Evolutionary conservation across 1,140 invertebrate species (phyloP).

Genomic region (Neomicropteryx cornuta): DNA sequence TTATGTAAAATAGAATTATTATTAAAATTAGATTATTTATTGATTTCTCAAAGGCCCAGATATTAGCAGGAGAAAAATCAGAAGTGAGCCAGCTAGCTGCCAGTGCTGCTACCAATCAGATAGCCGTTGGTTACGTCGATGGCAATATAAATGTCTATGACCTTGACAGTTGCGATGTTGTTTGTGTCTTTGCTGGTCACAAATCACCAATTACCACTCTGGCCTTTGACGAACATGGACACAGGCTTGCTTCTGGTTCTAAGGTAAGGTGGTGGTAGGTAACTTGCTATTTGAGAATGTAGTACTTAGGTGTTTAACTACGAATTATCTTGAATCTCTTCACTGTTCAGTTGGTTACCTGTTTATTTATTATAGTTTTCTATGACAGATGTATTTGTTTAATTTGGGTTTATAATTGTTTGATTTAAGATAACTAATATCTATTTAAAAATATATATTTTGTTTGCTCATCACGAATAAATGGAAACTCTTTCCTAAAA

Average conservation of each 20-base stretch:
- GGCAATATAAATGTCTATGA: constrained; percentile 80
- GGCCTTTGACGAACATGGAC: constrained; percentile 67
- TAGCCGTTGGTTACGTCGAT: constrained; percentile 88
- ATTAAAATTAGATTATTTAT: constrained; percentile 5
- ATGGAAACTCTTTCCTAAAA: no score
- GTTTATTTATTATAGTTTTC: constrained; percentile 7
- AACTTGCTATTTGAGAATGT: constrained; percentile 22
- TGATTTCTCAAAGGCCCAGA: constrained; percentile 45
- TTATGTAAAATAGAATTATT: constrained; percentile 6
- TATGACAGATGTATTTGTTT: no score
- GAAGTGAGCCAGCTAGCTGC: constrained; percentile 61
- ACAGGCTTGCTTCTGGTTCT: constrained; percentile 74
- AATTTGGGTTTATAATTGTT: no score
- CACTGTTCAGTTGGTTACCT: constrained; percentile 2
- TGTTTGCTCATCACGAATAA: no score
- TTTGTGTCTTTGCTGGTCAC: constrained; percentile 81
- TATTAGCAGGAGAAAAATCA: constrained; percentile 64
- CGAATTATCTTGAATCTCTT: no score
- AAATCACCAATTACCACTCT: constrained; percentile 74
- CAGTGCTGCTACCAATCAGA: constrained; percentile 57
- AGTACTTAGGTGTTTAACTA: no score
- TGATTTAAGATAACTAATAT: no score
- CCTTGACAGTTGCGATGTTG: constrained; percentile 52
- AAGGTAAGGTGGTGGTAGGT: constrained; percentile 60
- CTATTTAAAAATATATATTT: no score